Conservation (phyloP, 1,140 invertebrate species). For the Drosophila nannoptera region DNA sequence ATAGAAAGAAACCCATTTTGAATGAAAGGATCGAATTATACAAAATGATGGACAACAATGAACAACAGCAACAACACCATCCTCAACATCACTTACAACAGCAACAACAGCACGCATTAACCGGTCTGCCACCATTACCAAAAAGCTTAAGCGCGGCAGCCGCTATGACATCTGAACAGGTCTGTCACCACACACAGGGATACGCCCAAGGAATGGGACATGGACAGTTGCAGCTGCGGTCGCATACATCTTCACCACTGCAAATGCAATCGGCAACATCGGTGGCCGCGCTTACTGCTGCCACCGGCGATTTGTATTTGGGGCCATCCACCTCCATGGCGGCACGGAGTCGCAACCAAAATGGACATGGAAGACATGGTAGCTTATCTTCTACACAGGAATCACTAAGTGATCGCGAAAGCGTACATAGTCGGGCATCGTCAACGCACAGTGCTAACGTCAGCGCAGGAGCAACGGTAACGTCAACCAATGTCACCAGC, state of each 20-base stretch:
- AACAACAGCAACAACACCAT: constrained; percentile 47
- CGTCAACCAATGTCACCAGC: constrained; percentile 35
- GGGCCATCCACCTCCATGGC: constrained; percentile 71
- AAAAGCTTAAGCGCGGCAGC: constrained; percentile 90
- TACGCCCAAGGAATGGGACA: background rate
- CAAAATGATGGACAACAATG: constrained; percentile 63
- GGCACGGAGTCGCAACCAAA: constrained; percentile 56
- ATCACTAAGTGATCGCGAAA: constrained; percentile 72
- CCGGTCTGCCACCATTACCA: constrained; percentile 89
- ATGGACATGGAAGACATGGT: constrained; percentile 61
- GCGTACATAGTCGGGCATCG: constrained; percentile 73
- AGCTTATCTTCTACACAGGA: constrained; percentile 71
- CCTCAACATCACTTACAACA: constrained; percentile 4
- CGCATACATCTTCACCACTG: constrained; percentile 44
- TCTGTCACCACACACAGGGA: constrained; percentile 64
- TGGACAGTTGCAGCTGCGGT: constrained; percentile 13
- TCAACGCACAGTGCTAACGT: constrained; percentile 66
- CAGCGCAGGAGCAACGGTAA: constrained; percentile 35
- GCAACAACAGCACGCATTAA: constrained; percentile 57
- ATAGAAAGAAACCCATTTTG: too few relatives aligned
- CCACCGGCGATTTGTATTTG: constrained; percentile 63
- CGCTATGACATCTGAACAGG: constrained; percentile 27
- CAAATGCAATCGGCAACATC: constrained; percentile 29
- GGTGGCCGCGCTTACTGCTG: constrained; percentile 50
- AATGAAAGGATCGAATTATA: background rate